phyloP scores from a whole-genome alignment of 2,888 invertebrate genomes.

The Theretra japonica region DNA sequence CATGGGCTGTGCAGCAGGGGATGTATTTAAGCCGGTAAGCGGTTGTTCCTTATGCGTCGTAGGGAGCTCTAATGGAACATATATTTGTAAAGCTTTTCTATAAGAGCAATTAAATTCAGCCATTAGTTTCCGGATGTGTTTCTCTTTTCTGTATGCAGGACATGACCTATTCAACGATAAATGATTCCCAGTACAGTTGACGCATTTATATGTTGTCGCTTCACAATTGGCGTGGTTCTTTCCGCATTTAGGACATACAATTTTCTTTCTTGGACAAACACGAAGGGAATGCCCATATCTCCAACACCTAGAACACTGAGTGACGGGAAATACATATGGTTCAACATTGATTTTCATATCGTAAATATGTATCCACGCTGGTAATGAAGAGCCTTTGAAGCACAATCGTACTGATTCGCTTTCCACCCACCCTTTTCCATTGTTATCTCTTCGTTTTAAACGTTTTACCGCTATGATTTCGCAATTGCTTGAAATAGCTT shows the following conservation, averaged over 20 bases:
- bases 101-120: conserved; percentile 31
- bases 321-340: conserved; percentile 17
- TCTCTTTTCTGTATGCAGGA: conserved; percentile 29
- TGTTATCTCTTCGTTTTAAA: conserved; percentile 15
- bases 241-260: conserved; percentile 32
- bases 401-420: conserved; percentile 38
- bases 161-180: conserved; percentile 28
- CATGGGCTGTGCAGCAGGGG: no score
- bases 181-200: conserved; percentile 31
- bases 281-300: conserved; percentile 23
- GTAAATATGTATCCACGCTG: not conserved
- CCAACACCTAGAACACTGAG: conserved; percentile 16
- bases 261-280: conserved; percentile 14
- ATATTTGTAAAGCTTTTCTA: conserved; percentile 11
- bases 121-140: conserved; percentile 27
- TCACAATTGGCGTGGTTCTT: conserved; percentile 31
- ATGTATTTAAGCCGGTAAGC: no score
- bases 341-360: conserved; percentile 1
- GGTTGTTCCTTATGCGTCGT: no score
- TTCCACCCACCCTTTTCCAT: conserved; percentile 22
- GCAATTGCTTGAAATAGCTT: conserved; percentile 17
- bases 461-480: conserved; percentile 18
- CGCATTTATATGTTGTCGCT: conserved; percentile 20
- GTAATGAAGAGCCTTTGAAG: conserved; percentile 24
- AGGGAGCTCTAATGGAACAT: not conserved